Evolutionary conservation across 2,113 vertebrate genomes (phyloP).

Genomic region (Machaerirhynchus nigripectus): DNA sequence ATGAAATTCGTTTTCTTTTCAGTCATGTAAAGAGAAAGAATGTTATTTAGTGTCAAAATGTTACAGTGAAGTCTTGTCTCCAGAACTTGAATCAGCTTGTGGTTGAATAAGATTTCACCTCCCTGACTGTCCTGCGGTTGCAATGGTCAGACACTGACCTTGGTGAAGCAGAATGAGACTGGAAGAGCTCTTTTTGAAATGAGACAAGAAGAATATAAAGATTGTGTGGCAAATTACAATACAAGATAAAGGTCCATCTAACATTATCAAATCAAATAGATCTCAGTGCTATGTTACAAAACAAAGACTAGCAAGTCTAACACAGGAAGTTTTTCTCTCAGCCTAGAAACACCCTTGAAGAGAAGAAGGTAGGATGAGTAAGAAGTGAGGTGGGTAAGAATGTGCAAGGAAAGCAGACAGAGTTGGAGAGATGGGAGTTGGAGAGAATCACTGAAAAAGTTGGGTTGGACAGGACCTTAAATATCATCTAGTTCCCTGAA

Average conservation of each 20-base stretch:
- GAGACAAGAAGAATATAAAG: background rate
- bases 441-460: background rate
- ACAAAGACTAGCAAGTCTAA: background rate
- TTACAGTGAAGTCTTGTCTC: background rate
- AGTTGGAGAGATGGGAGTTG: background rate
- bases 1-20: background rate
- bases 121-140: background rate
- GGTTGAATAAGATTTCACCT: background rate
- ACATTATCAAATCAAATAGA: background rate
- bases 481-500: background rate
- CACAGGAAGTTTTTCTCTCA: background rate
- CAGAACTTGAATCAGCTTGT: background rate
- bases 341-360: background rate
- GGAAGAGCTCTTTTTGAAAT: background rate
- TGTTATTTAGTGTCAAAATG: background rate
- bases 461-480: rapidly evolving
- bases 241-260: background rate
- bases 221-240: background rate
- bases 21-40: background rate
- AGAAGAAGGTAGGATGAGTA: background rate
- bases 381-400: background rate
- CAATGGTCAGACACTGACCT: background rate
- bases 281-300: background rate
- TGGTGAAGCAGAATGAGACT: background rate
- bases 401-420: background rate